Conservation (phyloP, 2,113 vertebrate genomes). For the Lophochroa leadbeateri region DNA sequence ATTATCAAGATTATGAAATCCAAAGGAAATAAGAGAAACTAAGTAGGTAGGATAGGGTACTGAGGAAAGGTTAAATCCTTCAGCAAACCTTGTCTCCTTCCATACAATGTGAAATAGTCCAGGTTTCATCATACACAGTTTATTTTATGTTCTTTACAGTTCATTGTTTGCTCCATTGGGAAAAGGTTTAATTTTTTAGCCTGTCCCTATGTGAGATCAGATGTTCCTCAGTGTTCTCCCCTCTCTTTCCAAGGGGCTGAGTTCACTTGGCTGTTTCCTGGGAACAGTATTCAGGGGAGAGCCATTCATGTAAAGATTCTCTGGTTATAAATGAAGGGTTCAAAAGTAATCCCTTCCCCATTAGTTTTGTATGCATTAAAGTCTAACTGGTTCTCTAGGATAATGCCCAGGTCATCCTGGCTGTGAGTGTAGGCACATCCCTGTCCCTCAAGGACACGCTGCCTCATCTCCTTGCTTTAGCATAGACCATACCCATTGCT, state of each 20-base stretch:
- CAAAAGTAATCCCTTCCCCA: neutral
- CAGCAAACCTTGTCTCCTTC: neutral
- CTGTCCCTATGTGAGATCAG: neutral
- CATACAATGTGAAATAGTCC: neutral
- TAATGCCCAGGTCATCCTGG: neutral
- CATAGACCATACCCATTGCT: neutral
- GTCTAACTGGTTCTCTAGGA: neutral
- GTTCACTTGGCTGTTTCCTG: neutral
- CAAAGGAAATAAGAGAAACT: neutral
- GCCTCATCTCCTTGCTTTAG: neutral
- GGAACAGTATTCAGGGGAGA: neutral
- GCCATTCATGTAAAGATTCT: neutral
- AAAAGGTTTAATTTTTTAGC: neutral
- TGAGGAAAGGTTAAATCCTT: slow-evolving; percentile 14
- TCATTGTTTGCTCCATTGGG: neutral
- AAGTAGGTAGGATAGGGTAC: neutral
- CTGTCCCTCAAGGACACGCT: neutral
- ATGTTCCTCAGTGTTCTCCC: neutral
- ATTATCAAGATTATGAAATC: slow-evolving; percentile 9
- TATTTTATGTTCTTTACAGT: neutral
- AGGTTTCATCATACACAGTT: neutral
- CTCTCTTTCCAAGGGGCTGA: neutral
- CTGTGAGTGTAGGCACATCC: neutral
- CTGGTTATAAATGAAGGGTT: neutral
- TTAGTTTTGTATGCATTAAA: neutral